Evolutionary conservation across 37 sponge, comb jelly and placozoan species (phyloP), one percentile per base, ranked within the genome.

Genomic region (Eunapius fragilis): DNA sequence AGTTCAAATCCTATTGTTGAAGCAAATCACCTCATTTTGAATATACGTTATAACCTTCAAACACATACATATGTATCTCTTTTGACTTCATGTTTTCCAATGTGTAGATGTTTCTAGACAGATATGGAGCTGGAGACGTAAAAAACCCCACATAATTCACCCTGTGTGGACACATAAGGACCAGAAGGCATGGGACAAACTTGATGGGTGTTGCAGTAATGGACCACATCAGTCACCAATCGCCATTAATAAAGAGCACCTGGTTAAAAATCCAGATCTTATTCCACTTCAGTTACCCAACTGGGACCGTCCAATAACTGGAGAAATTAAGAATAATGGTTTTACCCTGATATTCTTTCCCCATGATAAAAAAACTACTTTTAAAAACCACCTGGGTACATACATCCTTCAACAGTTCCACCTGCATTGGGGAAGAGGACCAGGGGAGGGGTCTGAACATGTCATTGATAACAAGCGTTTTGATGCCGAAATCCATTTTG

Each of bases 321-420:
- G 86, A 24, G 25, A 31, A 2, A 36, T 78, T 2, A 24, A 48
- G 31, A 75, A 74, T 69, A 81, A 19, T 74, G 87, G 82, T 13
- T 23, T 28, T 27, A 72, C 47, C 2, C 9, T 86, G 30, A 38
- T 47, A 67, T 78, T 69, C 36, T 38, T 26, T 37, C 77, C 74
- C 6, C 23, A 13, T 12, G 12, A 32, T 50, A 22, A 77, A 7
- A 37, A 68, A 38, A 35, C 31, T 28, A 58, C 58, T 17, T 58
- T 58, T 11, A 58, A 58, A 58, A 90, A 75, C 31, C 81, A 85
- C 67, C 48, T 77, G 32, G 91, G 91, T 7, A 82, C 77, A 13
- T 90, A 90, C 36, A 17, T 27, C 10, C 72, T 92, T 9, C 37
- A 27, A 78, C 92, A 88, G 74, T 91, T 91, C 68, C 91, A 91